Base-by-base conservation (phyloP, 1,140 invertebrate genomes). In the Venustaconcha ellipsiformis region DNA sequence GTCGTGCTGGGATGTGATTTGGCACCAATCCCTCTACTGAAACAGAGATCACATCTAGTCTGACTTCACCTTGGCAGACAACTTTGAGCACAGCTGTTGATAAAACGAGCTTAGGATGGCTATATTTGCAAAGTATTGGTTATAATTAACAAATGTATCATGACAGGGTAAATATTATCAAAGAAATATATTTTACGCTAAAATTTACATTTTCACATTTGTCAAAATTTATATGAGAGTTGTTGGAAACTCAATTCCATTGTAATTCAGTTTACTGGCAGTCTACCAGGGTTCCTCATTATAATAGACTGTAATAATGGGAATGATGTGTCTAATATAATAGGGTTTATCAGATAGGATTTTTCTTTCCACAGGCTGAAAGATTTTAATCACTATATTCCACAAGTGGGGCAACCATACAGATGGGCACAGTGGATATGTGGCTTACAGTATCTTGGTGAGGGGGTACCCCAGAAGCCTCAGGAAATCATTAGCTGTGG, bases 351-450 rank as follows among this genome's bases (percentile, higher is more conserved):
- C 26, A 26, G 48, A 30, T 66, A 66, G 0, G 56, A 55, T 62
- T 60, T 65, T 55, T 69, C 57, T 71, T 23, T 76, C 76, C 81
- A 17, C 79, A 89, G 86, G 23, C 84, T 72, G 89, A 92, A 75
- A 90, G 94, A 82, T 88, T 93, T 89, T 84, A 91, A 71, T 90
- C 93, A 88, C 23, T 87, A 90, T 74, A 79, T 92, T 30, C 48
- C 72, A 48, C 81, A 88, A n/a, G 88, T 94, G 68, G 96, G 96
- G 0, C 93, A 93, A 80, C 95, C 96, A 0, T 98, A 96, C 83
- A 91, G 93, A 78, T 99, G 97, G 97, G 95, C 95, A 2, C 97
- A 99, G 89, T 92, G 93, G 89, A 92, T 98, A 89, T 95, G 94
- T 84, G 96, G 96, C 2, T 89, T 97, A 68, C 93, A 96, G 87